Percentiles rank a stretch among this genome's conserved stretches.
phyloP scores from a whole-genome alignment of 2,797 vertebrate genomes.

The Gallinago solitaria region DNA sequence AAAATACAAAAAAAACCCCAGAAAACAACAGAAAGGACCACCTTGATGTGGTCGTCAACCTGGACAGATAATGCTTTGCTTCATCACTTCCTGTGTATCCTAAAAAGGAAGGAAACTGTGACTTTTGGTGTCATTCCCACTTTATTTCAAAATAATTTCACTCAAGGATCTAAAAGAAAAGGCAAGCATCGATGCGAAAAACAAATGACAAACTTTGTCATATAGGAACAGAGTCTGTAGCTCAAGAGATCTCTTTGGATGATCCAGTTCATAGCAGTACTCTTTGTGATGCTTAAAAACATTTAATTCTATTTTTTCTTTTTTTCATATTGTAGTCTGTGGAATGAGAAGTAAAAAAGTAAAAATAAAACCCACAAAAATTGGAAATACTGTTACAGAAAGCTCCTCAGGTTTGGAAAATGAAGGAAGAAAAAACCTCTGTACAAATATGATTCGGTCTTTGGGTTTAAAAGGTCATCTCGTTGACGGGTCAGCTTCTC shows the following conservation, averaged over 20 bases:
- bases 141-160: conserved; percentile 1
- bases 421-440: background rate
- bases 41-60: background rate
- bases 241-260: background rate
- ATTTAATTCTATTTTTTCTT: background rate
- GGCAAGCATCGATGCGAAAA: background rate
- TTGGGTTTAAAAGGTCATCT: background rate
- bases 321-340: background rate
- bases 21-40: background rate
- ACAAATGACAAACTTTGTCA: background rate
- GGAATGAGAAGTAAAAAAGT: background rate
- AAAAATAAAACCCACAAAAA: background rate
- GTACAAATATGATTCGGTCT: background rate
- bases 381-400: background rate
- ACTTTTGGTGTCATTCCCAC: background rate
- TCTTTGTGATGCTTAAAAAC: background rate
- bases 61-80: background rate
- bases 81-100: background rate
- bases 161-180: background rate
- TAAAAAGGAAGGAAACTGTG: background rate
- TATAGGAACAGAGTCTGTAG: background rate
- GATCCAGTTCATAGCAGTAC: background rate
- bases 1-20: accelerated
- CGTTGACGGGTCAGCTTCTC: background rate
- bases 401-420: background rate